Base-by-base conservation (phyloP, 1,140 invertebrate species). In the Campodea augens region DNA sequence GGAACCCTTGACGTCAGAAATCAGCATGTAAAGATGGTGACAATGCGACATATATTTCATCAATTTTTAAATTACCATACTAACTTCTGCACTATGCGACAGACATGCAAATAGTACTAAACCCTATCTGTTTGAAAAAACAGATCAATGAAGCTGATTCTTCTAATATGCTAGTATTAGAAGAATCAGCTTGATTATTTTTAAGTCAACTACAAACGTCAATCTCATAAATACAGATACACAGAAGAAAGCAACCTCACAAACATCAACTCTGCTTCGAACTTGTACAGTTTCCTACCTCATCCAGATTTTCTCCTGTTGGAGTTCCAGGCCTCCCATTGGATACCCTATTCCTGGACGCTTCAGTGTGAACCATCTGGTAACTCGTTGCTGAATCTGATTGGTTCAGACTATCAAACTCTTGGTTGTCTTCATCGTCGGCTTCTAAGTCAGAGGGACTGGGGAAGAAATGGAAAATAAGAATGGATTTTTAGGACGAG, bases 391-490 rank as follows among this genome's bases (percentile, higher is more conserved):
- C 48, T 47, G 21, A 55, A 29, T 64, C 62, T 18, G 58, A 64
- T 37, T 62, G 64, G 51, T 63, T 63, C 21, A 63, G 45, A 32
- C 59, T 61, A 43, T 49, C 51, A 49, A 51, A 46, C 21, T 44
- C 45, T 41, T 49, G 44, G 55, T 71, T 71, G 53, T 73, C 73
- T 54, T 75, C 73, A 49, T 75, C 65, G 52, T 75, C 73, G 24
- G 73, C 73, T 50, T 75, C 73, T 25, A 75, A 57, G 57, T 75
- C 73, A 45, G 71, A 74, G 38, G 71, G 70, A 57, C 70, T 63
- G 51, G 48, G 27, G 15, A 15, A 32, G 27, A 32, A 15, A 32
- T 15, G 27, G 27, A 32, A 7, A 32, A 15, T 15, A 32, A 32
- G 27, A 32, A 32, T n/a, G n/a, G n/a, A n/a, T n/a, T n/a, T n/a